A percentile compares a stretch with the other conserved stretches of the same genome.
These are phyloP conservation scores for Syngnathus rostellatus DNA, from an alignment of 2,797 vertebrate genomes.

Conservation along the genomic window DNA sequence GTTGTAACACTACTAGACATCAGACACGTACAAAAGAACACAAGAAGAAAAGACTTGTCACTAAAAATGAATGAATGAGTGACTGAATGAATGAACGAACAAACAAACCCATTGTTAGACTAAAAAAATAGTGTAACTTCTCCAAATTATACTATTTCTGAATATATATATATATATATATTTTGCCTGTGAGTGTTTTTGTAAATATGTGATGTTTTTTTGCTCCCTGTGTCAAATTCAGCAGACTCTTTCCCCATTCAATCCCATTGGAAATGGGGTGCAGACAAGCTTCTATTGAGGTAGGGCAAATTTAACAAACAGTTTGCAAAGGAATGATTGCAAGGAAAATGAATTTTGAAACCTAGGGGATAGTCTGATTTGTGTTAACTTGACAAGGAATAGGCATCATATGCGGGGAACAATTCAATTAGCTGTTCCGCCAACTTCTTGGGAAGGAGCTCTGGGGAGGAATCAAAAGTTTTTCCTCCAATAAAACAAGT, in stretches of 20 bases:
- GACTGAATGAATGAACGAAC: too few relatives aligned
- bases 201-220: not conserved
- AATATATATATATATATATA: not conserved
- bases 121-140: not conserved
- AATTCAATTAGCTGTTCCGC: constrained; percentile 61
- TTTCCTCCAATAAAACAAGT: constrained; percentile 48
- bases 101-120: too few relatives aligned
- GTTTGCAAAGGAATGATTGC: constrained; percentile 55
- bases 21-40: not conserved
- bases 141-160: not conserved
- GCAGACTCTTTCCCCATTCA: constrained; percentile 24
- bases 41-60: too few relatives aligned
- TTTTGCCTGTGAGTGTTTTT: not conserved
- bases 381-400: constrained; percentile 14
- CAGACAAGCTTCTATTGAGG: constrained; percentile 35
- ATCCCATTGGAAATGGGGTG: constrained; percentile 36
- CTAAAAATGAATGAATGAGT: too few relatives aligned
- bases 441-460: constrained; percentile 43
- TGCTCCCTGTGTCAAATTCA: constrained; percentile 10
- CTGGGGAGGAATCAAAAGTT: constrained; percentile 59
- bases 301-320: constrained; percentile 49
- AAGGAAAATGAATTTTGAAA: constrained; percentile 64
- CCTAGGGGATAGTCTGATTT: constrained; percentile 49
- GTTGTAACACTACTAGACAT: not conserved
- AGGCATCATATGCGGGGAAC: constrained; percentile 46